Conservation (phyloP, 2,797 vertebrate species). For the Oreochromis mossambicus region DNA sequence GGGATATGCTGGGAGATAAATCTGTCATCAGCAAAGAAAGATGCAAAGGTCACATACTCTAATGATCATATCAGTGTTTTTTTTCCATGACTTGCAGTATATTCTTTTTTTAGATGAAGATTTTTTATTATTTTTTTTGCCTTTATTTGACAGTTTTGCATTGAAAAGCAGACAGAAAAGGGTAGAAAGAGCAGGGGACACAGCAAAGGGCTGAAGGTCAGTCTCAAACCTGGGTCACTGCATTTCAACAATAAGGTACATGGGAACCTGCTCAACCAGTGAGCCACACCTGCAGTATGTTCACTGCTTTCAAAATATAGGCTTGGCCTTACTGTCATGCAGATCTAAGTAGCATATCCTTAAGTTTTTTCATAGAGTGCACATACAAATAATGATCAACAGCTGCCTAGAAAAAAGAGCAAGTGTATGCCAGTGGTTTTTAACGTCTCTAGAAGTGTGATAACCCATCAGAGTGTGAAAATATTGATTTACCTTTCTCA, state of each 20-base stretch:
- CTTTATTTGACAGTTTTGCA: neutral
- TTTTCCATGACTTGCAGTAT: neutral
- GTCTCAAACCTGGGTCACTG: neutral
- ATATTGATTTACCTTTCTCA: conserved; percentile 85
- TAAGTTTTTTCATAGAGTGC: neutral
- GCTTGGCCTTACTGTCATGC: neutral
- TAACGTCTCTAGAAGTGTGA: neutral
- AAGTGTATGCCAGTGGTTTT: neutral
- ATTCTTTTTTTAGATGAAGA: neutral
- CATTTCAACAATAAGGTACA: neutral
- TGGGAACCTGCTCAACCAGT: neutral
- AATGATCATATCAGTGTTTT: neutral
- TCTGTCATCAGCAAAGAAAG: neutral
- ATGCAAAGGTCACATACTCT: neutral
- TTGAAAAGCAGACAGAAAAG: neutral
- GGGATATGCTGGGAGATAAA: neutral
- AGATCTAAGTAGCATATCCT: neutral
- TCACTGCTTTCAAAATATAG: neutral
- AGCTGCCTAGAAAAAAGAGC: neutral
- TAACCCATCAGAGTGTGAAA: neutral
- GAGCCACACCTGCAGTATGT: neutral
- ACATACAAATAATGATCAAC: neutral
- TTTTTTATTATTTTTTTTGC: neutral
- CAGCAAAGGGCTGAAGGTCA: neutral
- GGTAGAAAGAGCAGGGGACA: neutral